phyloP scores from a whole-genome alignment of 1,140 invertebrate species.

The Zaprionus inermis region DNA sequence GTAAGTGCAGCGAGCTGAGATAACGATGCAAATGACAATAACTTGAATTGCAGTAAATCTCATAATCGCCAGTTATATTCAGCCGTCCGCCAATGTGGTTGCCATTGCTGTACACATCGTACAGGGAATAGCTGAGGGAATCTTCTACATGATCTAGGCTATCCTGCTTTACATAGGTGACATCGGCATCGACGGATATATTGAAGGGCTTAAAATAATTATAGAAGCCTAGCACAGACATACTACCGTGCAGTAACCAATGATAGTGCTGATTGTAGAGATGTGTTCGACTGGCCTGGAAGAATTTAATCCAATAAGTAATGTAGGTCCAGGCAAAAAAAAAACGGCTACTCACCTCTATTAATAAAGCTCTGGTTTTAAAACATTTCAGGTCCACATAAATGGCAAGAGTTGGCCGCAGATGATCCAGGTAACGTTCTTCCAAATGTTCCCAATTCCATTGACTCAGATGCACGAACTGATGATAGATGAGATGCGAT shows the following conservation, averaged over 20 bases:
- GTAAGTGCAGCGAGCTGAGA: slow-evolving; percentile 57
- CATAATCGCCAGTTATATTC: slow-evolving; percentile 68
- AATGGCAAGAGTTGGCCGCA: slow-evolving; percentile 57
- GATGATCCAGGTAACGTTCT: slow-evolving; percentile 51
- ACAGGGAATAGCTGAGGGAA: slow-evolving; percentile 25
- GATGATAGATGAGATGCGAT: slow-evolving; percentile 54
- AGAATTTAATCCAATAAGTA: neutral
- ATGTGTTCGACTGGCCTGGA: slow-evolving; percentile 51
- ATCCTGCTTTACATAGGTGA: slow-evolving; percentile 49
- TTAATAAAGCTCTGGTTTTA: slow-evolving; percentile 34
- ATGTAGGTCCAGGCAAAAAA: neutral
- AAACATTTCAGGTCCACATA: slow-evolving; percentile 69
- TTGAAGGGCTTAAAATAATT: slow-evolving; percentile 50
- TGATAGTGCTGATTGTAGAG: slow-evolving; percentile 75
- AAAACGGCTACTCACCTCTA: slow-evolving; percentile 35
- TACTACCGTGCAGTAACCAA: slow-evolving; percentile 66
- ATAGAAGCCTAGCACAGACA: slow-evolving; percentile 27
- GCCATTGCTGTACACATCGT: slow-evolving; percentile 81
- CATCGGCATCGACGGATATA: slow-evolving; percentile 72
- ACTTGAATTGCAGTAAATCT: slow-evolving; percentile 39
- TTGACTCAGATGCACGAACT: slow-evolving; percentile 54
- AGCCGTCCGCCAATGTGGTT: slow-evolving; percentile 66
- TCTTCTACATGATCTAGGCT: neutral
- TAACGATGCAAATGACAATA: slow-evolving; percentile 40
- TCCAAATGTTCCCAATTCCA: slow-evolving; percentile 49